phyloP scores from a whole-genome alignment of 2,797 vertebrate genomes.

The Semaprochilodus insignis region DNA sequence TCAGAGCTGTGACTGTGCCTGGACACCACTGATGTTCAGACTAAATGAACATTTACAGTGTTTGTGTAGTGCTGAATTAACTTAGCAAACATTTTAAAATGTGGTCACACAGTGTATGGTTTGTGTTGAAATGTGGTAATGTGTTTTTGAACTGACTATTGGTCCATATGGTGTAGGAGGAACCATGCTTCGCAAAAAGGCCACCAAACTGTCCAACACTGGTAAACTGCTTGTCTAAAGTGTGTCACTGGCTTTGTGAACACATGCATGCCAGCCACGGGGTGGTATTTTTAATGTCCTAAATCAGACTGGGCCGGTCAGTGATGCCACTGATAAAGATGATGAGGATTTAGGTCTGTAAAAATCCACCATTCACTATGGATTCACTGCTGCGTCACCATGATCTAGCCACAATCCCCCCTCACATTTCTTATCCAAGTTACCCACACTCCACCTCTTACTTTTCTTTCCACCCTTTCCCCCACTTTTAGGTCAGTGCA shows the following conservation, averaged over 20 bases:
- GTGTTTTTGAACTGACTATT: conserved; percentile 32
- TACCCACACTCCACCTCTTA: neutral
- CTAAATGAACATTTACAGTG: too few relatives aligned
- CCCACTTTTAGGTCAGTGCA: neutral
- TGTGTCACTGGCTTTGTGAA: neutral
- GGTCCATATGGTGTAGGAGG: conserved; percentile 51
- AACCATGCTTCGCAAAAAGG: conserved; percentile 35
- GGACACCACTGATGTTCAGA: too few relatives aligned
- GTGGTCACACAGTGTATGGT: neutral
- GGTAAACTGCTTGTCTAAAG: conserved; percentile 39
- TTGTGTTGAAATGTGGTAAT: neutral
- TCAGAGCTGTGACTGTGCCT: too few relatives aligned
- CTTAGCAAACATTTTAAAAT: too few relatives aligned
- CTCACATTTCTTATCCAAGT: neutral
- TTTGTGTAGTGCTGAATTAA: too few relatives aligned
- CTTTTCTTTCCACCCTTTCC: neutral
- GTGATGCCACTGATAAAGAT: neutral
- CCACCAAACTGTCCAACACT: conserved; percentile 38
- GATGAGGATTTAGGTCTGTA: conserved; percentile 25
- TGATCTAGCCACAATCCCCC: neutral
- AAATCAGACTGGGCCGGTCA: conserved; percentile 3
- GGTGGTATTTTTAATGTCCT: conserved; percentile 45
- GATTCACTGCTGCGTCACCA: conserved; percentile 19
- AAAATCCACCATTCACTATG: conserved; percentile 38
- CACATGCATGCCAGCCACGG: conserved; percentile 38